Evolutionary conservation across 2,888 invertebrate species (phyloP).

Genomic region (Deroplatys truncata): DNA sequence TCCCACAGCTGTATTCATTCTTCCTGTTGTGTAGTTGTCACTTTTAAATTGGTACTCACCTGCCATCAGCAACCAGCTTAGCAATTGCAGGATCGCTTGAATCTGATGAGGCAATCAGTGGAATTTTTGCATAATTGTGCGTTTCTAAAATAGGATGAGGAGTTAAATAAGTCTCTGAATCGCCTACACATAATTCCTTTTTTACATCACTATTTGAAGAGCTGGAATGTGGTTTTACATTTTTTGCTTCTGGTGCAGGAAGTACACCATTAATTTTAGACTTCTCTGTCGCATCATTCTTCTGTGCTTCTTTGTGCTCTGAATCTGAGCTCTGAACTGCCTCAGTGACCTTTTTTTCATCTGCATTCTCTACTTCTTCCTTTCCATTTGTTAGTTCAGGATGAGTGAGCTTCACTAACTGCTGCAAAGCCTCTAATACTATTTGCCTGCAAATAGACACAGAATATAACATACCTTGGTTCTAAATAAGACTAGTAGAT

Average conservation of each 20-base stretch:
- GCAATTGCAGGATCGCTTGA: not conserved
- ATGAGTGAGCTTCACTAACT: conserved; percentile 51
- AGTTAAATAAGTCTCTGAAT: conserved; percentile 21
- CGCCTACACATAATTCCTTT: not conserved
- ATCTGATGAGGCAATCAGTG: conserved; percentile 10
- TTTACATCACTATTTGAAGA: not conserved
- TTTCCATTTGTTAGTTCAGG: conserved; percentile 38
- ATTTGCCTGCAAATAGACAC: conserved; percentile 56
- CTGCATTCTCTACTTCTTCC: conserved; percentile 35
- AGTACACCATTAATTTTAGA: conserved; percentile 17
- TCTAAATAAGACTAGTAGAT: no score
- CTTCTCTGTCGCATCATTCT: not conserved
- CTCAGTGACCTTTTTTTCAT: conserved; percentile 27
- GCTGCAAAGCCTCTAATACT: conserved; percentile 73
- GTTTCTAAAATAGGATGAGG: conserved; percentile 30
- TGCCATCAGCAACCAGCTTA: not conserved
- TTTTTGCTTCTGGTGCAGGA: conserved; percentile 18
- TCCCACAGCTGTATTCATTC: no score
- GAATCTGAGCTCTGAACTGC: not conserved
- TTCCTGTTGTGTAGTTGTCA: no score
- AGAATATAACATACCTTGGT: not conserved
- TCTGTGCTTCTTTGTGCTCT: not conserved
- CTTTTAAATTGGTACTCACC: not conserved
- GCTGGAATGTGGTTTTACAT: conserved; percentile 26
- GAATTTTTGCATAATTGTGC: conserved; percentile 31